A percentile compares a stretch with the other conserved stretches of the same genome.
These are phyloP conservation scores for Artemia sinica DNA, from an alignment of 2,888 invertebrate genomes.

Conservation along the genomic window DNA sequence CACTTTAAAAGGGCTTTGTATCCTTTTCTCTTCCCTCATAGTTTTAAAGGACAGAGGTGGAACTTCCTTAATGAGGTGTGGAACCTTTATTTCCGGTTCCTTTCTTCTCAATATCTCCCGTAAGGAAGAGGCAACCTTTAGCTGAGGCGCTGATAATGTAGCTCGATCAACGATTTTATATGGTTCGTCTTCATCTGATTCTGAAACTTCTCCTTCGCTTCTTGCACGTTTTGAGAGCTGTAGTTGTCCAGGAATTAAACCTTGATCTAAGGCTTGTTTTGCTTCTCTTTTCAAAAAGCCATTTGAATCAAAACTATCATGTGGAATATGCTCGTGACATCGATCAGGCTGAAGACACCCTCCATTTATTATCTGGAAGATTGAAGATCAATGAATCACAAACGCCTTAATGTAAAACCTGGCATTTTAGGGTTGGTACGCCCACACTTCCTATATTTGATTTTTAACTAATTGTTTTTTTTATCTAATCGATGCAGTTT, in stretches of 20 bases:
- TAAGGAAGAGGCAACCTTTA: neutral
- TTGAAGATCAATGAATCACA: no score
- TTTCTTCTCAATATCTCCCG: neutral
- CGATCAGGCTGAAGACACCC: neutral
- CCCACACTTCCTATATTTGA: no score
- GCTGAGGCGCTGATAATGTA: neutral
- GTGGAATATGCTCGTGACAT: neutral
- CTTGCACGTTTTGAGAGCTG: neutral
- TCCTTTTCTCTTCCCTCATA: constrained; percentile 2
- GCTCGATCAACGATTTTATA: neutral
- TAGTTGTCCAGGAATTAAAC: neutral
- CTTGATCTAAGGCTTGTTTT: neutral
- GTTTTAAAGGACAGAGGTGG: neutral
- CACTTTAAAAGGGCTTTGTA: neutral
- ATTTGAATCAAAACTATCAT: neutral
- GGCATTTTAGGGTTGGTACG: no score
- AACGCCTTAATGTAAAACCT: no score
- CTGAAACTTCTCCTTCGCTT: constrained; percentile 4
- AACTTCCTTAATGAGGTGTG: neutral
- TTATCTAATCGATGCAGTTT: no score
- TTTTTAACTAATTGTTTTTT: no score
- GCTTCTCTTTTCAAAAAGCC: neutral
- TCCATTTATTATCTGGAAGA: neutral
- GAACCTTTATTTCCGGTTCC: neutral
- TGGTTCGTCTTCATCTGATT: neutral